Base-by-base conservation (phyloP, 2,888 invertebrate species). In the Ornithoptera priamus region DNA sequence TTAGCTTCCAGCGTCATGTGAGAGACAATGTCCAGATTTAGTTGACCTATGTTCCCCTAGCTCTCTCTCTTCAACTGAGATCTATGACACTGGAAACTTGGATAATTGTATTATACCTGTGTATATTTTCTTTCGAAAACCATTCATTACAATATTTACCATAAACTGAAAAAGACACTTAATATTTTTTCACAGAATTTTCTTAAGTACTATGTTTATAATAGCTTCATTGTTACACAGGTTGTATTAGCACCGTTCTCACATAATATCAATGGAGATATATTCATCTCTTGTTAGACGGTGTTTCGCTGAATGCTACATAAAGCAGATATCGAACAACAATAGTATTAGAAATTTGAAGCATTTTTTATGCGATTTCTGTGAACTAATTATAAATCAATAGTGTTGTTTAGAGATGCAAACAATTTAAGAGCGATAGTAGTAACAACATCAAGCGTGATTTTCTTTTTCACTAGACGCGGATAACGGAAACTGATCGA, bases 201-300 rank as follows among this genome's bases (percentile, higher is more conserved):
- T n/a, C 46, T 15, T 46, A 46, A 8, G 2, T 46, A 5, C 10
- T 10, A 7, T 46, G 15, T 46, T 50, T 15, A 20, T 20, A 20
- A 20, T n/a, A 20, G 36, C 39, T 50, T n/a, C 20, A 62, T 68
- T 68, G 67, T 67, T 53, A 59, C 7, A 39, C 53, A 58, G 22
- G 59, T 18, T 42, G 65, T 61, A 69, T 46, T 42, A 69, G 53
- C 65, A 56, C n/a, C 20, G 39, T 65, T 69, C 69, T 39, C 69
- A 69, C 69, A 65, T 61, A 30, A 60, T 53, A 18, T 58, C 10
- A 24, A 65, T 53, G 39, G 61, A 61, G 42, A 57, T 22, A 46
- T n/a, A 24, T 50, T 50, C 50, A 24, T 67, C 18, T 42, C 61
- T 53, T 67, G 20, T 42, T 62, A 22, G 22, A 56, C 53, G 53